A percentile compares a stretch with the other conserved stretches of the same genome.
phyloP scores from a whole-genome alignment of 2,113 vertebrate genomes.

The Rhodinocichla rosea region DNA sequence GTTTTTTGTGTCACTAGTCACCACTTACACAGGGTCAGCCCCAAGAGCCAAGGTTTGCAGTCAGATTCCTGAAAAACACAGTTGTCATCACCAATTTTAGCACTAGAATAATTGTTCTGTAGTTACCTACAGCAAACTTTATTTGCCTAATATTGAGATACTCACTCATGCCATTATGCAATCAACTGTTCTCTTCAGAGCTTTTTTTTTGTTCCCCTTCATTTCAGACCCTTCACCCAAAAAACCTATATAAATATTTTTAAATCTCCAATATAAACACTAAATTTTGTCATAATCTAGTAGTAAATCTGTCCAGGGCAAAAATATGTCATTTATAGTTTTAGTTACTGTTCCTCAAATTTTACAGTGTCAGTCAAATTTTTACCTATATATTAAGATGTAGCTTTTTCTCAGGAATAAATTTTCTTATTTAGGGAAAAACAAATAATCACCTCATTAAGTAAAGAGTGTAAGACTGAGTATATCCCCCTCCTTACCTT shows the following conservation, averaged over 20 bases:
- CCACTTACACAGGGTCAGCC: neutral
- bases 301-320: neutral
- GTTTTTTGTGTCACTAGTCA: neutral
- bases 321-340: neutral
- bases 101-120: neutral
- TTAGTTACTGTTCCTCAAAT: neutral
- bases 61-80: neutral
- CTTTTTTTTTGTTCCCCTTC: rapidly evolving
- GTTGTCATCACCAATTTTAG: neutral
- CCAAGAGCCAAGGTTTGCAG: neutral
- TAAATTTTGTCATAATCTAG: neutral
- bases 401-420: neutral
- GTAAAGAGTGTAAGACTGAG: neutral
- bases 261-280: neutral
- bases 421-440: neutral
- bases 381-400: neutral
- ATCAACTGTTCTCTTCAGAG: neutral
- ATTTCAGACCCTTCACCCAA: neutral
- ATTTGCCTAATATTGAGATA: neutral
- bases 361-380: neutral
- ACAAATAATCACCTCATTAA: neutral
- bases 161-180: neutral
- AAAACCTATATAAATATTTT: neutral
- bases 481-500: neutral
- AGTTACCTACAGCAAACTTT: neutral